Percentiles rank a stretch among this genome's conserved stretches.
Evolutionary conservation across 2,113 vertebrate genomes (phyloP).

Genomic region (Thunnus maccoyii): DNA sequence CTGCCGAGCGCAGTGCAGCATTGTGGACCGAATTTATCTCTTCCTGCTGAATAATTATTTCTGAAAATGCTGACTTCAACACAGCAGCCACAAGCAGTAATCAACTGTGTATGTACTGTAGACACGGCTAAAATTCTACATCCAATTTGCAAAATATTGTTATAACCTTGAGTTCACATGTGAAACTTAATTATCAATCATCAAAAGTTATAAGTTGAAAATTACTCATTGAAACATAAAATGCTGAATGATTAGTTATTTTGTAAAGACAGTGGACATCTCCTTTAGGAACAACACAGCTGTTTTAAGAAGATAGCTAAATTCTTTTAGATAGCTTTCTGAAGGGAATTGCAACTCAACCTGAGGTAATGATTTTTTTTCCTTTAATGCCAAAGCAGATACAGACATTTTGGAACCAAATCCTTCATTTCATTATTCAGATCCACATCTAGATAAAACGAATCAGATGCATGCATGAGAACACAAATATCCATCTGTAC

Average conservation of each 20-base stretch:
- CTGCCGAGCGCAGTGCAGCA: constrained; percentile 10
- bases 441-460: constrained; percentile 4
- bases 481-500: constrained; percentile 14
- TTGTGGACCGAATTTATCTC: constrained; percentile 37
- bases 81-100: constrained; percentile 52
- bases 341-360: constrained; percentile 10
- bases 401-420: constrained; percentile 23
- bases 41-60: constrained; percentile 28
- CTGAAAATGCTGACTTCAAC: constrained; percentile 20
- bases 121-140: neutral
- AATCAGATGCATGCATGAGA: constrained; percentile 20
- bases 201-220: neutral
- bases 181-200: neutral
- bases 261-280: neutral
- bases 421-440: constrained; percentile 26
- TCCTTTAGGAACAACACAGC: neutral
- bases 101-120: neutral
- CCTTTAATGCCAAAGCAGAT: constrained; percentile 21
- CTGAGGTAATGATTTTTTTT: neutral
- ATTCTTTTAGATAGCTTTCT: neutral
- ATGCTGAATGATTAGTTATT: neutral
- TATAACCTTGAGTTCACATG: neutral
- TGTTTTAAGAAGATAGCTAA: neutral
- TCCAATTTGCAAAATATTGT: neutral
- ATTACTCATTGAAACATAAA: neutral